Evolutionary conservation across 2,888 invertebrate genomes (phyloP).

Genomic region (Amphiduros pacificus): DNA sequence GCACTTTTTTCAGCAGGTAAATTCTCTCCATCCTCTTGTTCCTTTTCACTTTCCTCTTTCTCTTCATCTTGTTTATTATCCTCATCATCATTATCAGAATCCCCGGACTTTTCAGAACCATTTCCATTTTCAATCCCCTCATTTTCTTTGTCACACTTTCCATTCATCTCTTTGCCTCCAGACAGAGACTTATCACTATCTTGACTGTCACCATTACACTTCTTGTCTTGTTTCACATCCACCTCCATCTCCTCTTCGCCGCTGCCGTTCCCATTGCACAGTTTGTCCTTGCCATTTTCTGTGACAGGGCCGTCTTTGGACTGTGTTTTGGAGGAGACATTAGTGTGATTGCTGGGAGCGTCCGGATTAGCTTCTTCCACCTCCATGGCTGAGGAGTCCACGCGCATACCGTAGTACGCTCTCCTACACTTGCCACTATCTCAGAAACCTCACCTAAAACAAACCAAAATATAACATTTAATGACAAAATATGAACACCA

Average conservation of each 20-base stretch:
- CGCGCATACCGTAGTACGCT: too few relatives aligned
- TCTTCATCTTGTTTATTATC: neutral
- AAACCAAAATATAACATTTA: too few relatives aligned
- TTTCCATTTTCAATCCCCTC: neutral
- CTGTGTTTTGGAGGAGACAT: neutral
- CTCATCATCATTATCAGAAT: too few relatives aligned
- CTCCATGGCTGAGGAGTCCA: slow-evolving; percentile 6
- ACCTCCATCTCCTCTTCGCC: neutral
- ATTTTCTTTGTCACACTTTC: neutral
- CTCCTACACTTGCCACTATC: too few relatives aligned
- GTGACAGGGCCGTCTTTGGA: neutral
- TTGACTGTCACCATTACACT: neutral
- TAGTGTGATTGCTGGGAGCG: neutral
- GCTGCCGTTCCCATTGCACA: slow-evolving; percentile 9
- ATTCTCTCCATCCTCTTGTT: neutral
- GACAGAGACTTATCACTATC: neutral
- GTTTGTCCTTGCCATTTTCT: neutral
- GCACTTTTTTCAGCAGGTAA: neutral
- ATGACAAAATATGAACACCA: too few relatives aligned
- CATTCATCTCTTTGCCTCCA: neutral
- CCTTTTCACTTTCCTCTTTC: neutral
- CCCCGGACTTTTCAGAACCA: neutral
- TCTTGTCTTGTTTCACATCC: neutral
- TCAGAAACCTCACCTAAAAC: too few relatives aligned
- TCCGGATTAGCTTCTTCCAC: neutral